These are phyloP conservation scores for Psix sp. DNA, from an alignment of 1,140 invertebrate genomes.

Conservation along the genomic window DNA sequence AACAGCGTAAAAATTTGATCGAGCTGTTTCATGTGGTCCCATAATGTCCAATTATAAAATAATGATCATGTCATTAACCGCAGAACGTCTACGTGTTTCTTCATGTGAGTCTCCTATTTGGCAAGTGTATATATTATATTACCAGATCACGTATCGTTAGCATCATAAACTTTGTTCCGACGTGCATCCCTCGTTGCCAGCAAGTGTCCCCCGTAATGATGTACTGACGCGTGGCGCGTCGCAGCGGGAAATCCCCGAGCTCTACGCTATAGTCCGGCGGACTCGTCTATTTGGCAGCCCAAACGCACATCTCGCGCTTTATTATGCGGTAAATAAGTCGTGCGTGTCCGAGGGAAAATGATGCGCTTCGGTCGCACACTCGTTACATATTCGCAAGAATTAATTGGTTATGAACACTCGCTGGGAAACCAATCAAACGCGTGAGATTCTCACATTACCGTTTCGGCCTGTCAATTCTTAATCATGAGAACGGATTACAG, in stretches of 20 bases:
- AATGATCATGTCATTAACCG: slow-evolving; percentile 50
- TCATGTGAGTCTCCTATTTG: slow-evolving; percentile 18
- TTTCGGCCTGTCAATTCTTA: slow-evolving; percentile 31
- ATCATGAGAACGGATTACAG: slow-evolving; percentile 39
- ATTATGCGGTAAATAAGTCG: slow-evolving; percentile 73
- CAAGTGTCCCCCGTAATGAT: slow-evolving; percentile 77
- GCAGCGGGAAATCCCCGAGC: slow-evolving; percentile 63
- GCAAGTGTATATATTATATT: slow-evolving; percentile 52
- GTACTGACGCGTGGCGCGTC: slow-evolving; percentile 74
- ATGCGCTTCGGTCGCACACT: slow-evolving; percentile 55
- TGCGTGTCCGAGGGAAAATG: slow-evolving; percentile 62
- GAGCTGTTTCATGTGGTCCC: not conserved
- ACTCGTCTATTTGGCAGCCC: slow-evolving; percentile 64
- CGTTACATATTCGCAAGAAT: slow-evolving; percentile 71
- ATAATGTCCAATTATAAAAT: slow-evolving; percentile 50
- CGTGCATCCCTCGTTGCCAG: slow-evolving; percentile 52
- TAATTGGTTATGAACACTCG: slow-evolving; percentile 68
- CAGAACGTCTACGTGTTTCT: slow-evolving; percentile 15
- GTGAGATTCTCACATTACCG: slow-evolving; percentile 28
- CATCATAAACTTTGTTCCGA: slow-evolving; percentile 51
- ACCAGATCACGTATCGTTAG: slow-evolving; percentile 56
- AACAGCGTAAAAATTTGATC: slow-evolving; percentile 2
- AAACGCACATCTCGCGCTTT: slow-evolving; percentile 48
- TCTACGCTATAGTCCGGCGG: slow-evolving; percentile 40
- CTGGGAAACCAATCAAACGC: slow-evolving; percentile 63